A percentile compares a stretch with the other conserved stretches of the same genome.
These are phyloP conservation scores for Drosophila lacicola DNA, from an alignment of 2,888 invertebrate genomes.

Conservation along the genomic window DNA sequence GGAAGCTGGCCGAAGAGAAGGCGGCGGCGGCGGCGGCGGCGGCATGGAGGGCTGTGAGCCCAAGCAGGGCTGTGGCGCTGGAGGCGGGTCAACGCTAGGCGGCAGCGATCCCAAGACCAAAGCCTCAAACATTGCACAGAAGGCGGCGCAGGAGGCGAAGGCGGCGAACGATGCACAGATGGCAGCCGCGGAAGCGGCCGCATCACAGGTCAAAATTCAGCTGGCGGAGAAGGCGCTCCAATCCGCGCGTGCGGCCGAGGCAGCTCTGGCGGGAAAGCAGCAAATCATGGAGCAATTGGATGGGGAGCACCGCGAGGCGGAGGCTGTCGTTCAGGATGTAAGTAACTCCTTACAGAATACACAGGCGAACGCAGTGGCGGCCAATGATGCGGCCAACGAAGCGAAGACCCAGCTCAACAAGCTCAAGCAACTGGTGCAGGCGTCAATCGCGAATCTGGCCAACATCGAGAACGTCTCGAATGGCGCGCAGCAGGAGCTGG, in stretches of 20 bases:
- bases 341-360: slow-evolving; percentile 88
- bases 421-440: slow-evolving; percentile 85
- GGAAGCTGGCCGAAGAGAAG: background rate
- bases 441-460: slow-evolving; percentile 86
- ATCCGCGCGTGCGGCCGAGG: slow-evolving; percentile 90
- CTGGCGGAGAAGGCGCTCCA: slow-evolving; percentile 90
- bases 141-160: slow-evolving; percentile 90
- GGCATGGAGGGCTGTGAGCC: background rate
- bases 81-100: background rate
- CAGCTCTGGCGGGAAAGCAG: slow-evolving; percentile 89
- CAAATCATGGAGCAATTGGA: slow-evolving; percentile 89
- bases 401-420: slow-evolving; percentile 86
- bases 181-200: slow-evolving; percentile 90
- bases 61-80: background rate
- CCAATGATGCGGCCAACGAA: slow-evolving; percentile 88
- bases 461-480: slow-evolving; percentile 88
- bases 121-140: slow-evolving; percentile 89
- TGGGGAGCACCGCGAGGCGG: slow-evolving; percentile 89
- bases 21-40: background rate
- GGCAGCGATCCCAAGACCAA: slow-evolving; percentile 83
- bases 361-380: slow-evolving; percentile 88
- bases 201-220: slow-evolving; percentile 90
- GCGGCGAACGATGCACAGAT: slow-evolving; percentile 91
- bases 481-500: slow-evolving; percentile 87
- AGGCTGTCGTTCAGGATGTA: slow-evolving; percentile 88